phyloP scores from a whole-genome alignment of 2,113 vertebrate genomes.

The Junco hyemalis region DNA sequence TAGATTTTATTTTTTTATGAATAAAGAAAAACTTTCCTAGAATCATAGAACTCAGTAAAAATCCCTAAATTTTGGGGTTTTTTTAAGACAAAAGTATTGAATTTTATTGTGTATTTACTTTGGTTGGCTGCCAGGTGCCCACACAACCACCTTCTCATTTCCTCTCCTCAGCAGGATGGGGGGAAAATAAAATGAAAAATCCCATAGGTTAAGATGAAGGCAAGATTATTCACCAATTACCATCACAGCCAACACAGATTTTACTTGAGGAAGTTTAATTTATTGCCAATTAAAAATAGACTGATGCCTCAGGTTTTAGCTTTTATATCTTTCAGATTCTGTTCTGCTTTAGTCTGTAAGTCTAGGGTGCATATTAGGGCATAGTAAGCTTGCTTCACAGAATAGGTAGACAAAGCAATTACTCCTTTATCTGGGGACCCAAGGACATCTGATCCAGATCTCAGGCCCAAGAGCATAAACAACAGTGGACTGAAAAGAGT shows the following conservation, averaged over 20 bases:
- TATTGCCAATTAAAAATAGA: not conserved
- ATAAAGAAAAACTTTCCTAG: not conserved
- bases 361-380: not conserved
- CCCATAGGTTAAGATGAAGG: not conserved
- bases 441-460: not conserved
- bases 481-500: not conserved
- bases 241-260: not conserved
- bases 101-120: not conserved
- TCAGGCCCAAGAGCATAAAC: not conserved
- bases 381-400: not conserved
- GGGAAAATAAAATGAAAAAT: not conserved
- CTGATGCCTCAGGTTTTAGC: not conserved
- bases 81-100: not conserved
- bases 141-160: not conserved
- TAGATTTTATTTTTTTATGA: not conserved
- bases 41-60: not conserved
- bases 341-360: not conserved
- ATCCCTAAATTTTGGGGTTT: not conserved
- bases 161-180: fast-evolving
- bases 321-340: not conserved
- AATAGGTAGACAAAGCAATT: not conserved
- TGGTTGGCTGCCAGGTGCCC: not conserved
- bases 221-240: not conserved
- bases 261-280: not conserved
- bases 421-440: not conserved